phyloP scores from a whole-genome alignment of 2,888 invertebrate genomes.

The Crematogaster levior region DNA sequence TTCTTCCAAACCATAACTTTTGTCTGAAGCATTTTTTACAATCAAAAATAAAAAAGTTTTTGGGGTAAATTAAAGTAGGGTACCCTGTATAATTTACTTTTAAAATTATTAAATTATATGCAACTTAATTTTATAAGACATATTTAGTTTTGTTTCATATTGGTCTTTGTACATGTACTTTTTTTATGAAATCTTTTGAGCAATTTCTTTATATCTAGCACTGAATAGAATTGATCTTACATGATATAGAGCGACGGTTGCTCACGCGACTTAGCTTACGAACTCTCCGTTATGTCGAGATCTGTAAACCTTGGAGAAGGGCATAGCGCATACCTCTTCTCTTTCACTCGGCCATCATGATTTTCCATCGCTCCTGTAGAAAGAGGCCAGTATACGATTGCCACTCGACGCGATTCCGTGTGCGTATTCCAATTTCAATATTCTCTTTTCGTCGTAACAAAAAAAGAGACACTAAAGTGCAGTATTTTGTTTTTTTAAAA shows the following conservation, averaged over 20 bases:
- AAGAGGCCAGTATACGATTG: slow-evolving; percentile 17
- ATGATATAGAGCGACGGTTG: slow-evolving; percentile 32
- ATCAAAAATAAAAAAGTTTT: too few relatives aligned
- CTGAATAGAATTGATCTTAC: not conserved
- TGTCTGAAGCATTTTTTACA: too few relatives aligned
- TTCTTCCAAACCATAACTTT: too few relatives aligned
- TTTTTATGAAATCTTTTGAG: not conserved
- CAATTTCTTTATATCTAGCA: not conserved
- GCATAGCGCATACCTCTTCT: slow-evolving; percentile 55
- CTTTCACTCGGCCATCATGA: slow-evolving; percentile 34
- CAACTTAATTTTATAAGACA: too few relatives aligned
- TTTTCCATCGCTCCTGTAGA: slow-evolving; percentile 30
- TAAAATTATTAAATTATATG: too few relatives aligned
- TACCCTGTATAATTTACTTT: too few relatives aligned
- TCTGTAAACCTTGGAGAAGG: slow-evolving; percentile 68
- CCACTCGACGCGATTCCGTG: slow-evolving; percentile 25
- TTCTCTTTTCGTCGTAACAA: not conserved
- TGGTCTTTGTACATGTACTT: too few relatives aligned
- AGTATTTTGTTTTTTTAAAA: not conserved
- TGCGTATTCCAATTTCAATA: not conserved
- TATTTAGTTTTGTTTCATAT: too few relatives aligned
- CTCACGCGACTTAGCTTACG: slow-evolving; percentile 50
- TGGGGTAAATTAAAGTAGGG: too few relatives aligned
- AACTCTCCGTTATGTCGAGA: slow-evolving; percentile 70
- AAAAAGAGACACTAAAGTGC: not conserved